Base-by-base conservation (phyloP, 2,797 vertebrate species). In the Cyprinodon diabolis region DNA sequence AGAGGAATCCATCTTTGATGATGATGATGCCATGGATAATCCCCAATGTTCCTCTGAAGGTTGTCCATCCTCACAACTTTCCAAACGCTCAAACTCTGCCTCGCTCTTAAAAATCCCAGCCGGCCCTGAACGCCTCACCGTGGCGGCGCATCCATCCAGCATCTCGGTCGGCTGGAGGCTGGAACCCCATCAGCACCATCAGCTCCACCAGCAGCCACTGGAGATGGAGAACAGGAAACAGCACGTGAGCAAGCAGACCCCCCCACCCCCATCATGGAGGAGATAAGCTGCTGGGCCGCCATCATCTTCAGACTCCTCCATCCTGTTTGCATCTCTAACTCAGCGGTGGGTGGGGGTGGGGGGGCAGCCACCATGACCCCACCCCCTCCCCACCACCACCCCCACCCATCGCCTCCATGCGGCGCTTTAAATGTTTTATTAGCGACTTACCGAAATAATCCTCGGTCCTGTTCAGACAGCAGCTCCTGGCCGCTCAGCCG, bases 121-220 rank as follows among this genome's bases (percentile, higher is more conserved):
- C 4, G 75, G 4, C 68, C 72, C 0, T 81, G 81, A 84, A 86
- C 49, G 72, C 62, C 14, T 76, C 79, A 13, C 47, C 35, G 74
- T 69, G 60, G 51, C 14, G 1, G 70, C 71, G 10, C 40, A 60
- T 60, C 63, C 35, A 68, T 77, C 72, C 66, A 75, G 84, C 88
- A 84, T 84, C 66, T 72, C 70, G 69, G 55, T 17, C 40, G 19
- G 54, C n/a, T 2, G 40, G 49, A 72, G 60, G 49, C 21, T 14
- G 35, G 23, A 45, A 14, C 75, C 13, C 40, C 81, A 80, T 72
- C 21, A 23, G 73, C 6, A 23, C 25, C 30, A 66, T 25, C 56
- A 30, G 13, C 56, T 15, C 30, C 30, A 30, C 30, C 30, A 30
- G 30, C 30, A 30, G 23, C 58, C 19, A 49, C 25, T 48, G 21